Evolutionary conservation across 1,140 invertebrate genomes (phyloP).

Genomic region (Polypedilum vanderplanki): DNA sequence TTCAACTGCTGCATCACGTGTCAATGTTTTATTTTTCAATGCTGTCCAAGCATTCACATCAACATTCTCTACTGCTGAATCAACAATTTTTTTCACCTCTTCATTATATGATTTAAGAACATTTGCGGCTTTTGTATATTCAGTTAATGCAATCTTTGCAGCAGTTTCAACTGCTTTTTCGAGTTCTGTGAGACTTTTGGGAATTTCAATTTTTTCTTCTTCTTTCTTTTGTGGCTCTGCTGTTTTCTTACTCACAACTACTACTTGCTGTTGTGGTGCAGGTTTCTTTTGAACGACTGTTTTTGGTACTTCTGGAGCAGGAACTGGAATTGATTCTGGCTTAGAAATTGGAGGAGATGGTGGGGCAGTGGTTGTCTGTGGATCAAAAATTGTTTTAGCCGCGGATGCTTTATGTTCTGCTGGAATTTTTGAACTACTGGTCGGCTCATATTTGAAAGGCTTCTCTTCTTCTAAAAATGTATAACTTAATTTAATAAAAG

Average conservation of each 20-base stretch:
- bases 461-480: neutral
- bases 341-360: neutral
- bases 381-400: neutral
- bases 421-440: conserved; percentile 21
- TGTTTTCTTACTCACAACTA: neutral
- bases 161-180: conserved; percentile 49
- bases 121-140: conserved; percentile 49
- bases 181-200: conserved; percentile 47
- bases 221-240: neutral
- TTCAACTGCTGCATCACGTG: conserved; percentile 46
- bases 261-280: neutral
- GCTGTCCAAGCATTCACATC: conserved; percentile 50
- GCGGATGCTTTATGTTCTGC: neutral
- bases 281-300: neutral
- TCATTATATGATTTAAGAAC: conserved; percentile 50
- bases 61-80: conserved; percentile 50
- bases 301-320: neutral
- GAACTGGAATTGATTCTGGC: neutral
- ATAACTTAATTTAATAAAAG: too few species aligned
- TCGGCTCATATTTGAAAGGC: neutral
- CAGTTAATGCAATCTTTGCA: conserved; percentile 49
- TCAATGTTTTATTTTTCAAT: conserved; percentile 52
- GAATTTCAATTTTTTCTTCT: conserved; percentile 36
- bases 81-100: conserved; percentile 54
- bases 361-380: neutral